Base-by-base conservation (phyloP, 2,888 invertebrate genomes). In the Archips xylosteana region DNA sequence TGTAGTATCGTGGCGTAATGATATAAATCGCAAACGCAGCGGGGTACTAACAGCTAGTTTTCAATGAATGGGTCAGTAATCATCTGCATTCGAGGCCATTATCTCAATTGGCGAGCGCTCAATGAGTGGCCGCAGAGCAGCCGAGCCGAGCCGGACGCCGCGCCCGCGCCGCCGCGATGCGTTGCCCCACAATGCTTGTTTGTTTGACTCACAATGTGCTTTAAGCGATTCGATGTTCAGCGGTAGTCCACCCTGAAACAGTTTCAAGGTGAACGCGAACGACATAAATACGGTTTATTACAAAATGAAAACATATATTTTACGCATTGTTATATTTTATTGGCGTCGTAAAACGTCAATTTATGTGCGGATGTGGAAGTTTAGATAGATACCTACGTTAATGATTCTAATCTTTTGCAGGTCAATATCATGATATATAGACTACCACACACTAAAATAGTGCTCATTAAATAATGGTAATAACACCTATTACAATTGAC, bases 61-160 rank as follows among this genome's bases (percentile, higher is more conserved):
- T 85, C 91, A 89, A 89, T 92, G 92, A 91, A 92, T 91, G 87
- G 91, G 87, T 87, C 89, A 90, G 92, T 92, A 93, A 94, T 94
- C 90, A 92, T 93, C 87, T 93, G 91, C 92, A 92, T 92, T 92
- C 91, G 91, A 87, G 86, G 87, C 89, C 87, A 93, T 94, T 94
- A 93, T 90, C 90, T 94, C 92, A 94, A 94, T 94, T 94, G 94
- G 89, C 91, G 88, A 87, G 87, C 83, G 83, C 88, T 90, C 90
- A 92, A 89, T 92, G 92, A 90, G 87, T 80, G 81, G 71, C 57
- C 12, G 32, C 32, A 12, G 23, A 54, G 78, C 89, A 45, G 54
- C 36, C 73, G 73, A 60, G 90, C 82, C 81, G 77, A 36, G 84
- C 88, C 92, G 92, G 92, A 91, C 92, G 88, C 92, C 92, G 92